These are phyloP conservation scores for Coracias cyanogaster DNA, from an alignment of 2,797 vertebrate genomes.

Conservation along the genomic window DNA sequence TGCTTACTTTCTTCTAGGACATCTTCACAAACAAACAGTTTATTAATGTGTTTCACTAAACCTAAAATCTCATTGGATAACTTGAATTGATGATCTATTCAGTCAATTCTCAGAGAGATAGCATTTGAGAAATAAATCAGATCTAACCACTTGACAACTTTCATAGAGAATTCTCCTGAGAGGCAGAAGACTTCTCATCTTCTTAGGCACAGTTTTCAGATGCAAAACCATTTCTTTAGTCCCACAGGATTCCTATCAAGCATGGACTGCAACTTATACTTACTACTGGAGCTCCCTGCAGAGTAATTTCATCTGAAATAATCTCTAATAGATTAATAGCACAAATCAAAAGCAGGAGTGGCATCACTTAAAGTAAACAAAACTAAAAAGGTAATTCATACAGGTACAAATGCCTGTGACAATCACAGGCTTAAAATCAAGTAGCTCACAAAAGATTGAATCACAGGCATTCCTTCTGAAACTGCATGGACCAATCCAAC, in stretches of 20 bases:
- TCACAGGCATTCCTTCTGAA: not conserved
- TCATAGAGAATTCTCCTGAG: slow-evolving; percentile 14
- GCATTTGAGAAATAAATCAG: not conserved
- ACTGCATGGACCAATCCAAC: not conserved
- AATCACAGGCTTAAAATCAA: not conserved
- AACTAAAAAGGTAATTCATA: not conserved
- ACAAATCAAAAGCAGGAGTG: not conserved
- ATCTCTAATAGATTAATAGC: not conserved
- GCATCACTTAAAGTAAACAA: not conserved
- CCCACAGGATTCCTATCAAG: not conserved
- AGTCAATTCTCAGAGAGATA: slow-evolving; percentile 6
- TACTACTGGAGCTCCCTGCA: not conserved
- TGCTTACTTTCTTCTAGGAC: slow-evolving; percentile 46
- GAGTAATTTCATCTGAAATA: not conserved
- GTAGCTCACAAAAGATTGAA: not conserved
- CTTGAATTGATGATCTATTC: slow-evolving; percentile 47
- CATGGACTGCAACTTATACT: not conserved
- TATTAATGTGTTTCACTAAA: slow-evolving; percentile 10
- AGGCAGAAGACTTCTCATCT: not conserved
- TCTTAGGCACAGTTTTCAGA: not conserved
- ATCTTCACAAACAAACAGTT: slow-evolving; percentile 42
- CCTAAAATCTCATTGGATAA: slow-evolving; percentile 39
- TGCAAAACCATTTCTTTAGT: not conserved
- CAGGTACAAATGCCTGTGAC: not conserved
- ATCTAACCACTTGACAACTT: not conserved